Evolutionary conservation across 2,888 invertebrate species (phyloP), one percentile per base, ranked within the genome.

Genomic region (Alloplasta piceator): DNA sequence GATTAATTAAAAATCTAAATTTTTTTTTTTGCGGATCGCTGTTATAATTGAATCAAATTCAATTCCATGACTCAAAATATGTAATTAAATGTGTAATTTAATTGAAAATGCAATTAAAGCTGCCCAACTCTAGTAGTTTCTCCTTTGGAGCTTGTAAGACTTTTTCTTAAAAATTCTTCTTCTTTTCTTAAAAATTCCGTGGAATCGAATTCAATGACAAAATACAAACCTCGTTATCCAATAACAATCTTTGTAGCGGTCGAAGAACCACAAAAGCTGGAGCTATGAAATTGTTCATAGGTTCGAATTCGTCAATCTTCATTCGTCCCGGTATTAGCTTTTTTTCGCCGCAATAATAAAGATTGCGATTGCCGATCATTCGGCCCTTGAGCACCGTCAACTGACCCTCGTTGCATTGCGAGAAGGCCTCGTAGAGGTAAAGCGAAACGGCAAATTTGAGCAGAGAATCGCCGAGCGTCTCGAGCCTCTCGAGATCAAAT

Each of bases 401-500:
- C 82, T 95, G 94, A 0, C 98, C 98, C 92, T 98, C 98, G 86
- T 95, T 95, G 55, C 94, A 94, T 0, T 92, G 91, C 0, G 95
- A 94, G 90, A 95, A 97, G 75, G 94, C 93, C 84, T 95, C 94
- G 89, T 94, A 96, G 16, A 98, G 93, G 90, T 95, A 97, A 3
- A 97, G 91, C 0, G 96, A 96, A 0, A 95, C 93, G 1, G 96
- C 95, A 86, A 95, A 96, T 92, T 98, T 98, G 6, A 98, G 93
- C 91, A 96, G 97, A 0, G 98, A 96, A 91, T 98, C 98, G 0
- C 98, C 98, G 4, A 98, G 94, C 0, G 97, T 97, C 92, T 98
- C 98, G 10, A 96, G 93, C 0, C 98, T 93, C 90, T 98, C 98
- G 85, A 97, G 91, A 89, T 97, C 94, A 83, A 98, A 95, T 5